Base-by-base conservation (phyloP, 1,140 invertebrate species). In the Drosophila parabipectinata region DNA sequence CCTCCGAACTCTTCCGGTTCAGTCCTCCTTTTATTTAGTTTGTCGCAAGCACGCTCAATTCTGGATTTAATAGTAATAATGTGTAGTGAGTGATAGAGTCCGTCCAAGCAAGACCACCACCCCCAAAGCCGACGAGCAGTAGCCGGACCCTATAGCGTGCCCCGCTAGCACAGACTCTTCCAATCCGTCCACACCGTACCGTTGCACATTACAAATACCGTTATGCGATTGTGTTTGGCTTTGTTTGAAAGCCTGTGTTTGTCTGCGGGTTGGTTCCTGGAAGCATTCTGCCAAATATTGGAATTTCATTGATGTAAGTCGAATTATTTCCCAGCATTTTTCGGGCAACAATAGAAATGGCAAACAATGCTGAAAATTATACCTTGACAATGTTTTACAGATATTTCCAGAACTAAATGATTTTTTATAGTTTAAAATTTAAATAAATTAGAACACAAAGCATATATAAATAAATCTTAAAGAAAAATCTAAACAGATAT, bases 161-260 rank as follows among this genome's bases (percentile, higher is more conserved):
- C n/a, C n/a, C n/a, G n/a, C n/a, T n/a, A n/a, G n/a, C n/a, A n/a
- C n/a, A n/a, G n/a, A n/a, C n/a, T n/a, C n/a, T n/a, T n/a, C n/a
- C n/a, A n/a, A n/a, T n/a, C n/a, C n/a, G n/a, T n/a, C n/a, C n/a
- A n/a, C n/a, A n/a, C n/a, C n/a, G n/a, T n/a, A n/a, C n/a, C n/a
- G n/a, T n/a, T n/a, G n/a, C n/a, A n/a, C n/a, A n/a, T n/a, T n/a
- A n/a, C n/a, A n/a, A n/a, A n/a, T 5, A 18, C 41, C 58, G 41
- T 34, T 45, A 32, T 53, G 45, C 32, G 21, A 59, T 59, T 45
- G 56, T 59, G 30, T 59, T 59, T 59, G 56, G 44, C 47, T 59
- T 59, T 45, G 56, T 48, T 45, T 45, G 30, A 21, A 59, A 48
- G 47, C 56, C 48, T 18, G 18, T 18, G 56, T 59, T 59, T 59